Percentiles rank a stretch among this genome's conserved stretches.
These are phyloP conservation scores for Gambusia holbrooki DNA, from an alignment of 2,113 vertebrate genomes.

Conservation along the genomic window DNA sequence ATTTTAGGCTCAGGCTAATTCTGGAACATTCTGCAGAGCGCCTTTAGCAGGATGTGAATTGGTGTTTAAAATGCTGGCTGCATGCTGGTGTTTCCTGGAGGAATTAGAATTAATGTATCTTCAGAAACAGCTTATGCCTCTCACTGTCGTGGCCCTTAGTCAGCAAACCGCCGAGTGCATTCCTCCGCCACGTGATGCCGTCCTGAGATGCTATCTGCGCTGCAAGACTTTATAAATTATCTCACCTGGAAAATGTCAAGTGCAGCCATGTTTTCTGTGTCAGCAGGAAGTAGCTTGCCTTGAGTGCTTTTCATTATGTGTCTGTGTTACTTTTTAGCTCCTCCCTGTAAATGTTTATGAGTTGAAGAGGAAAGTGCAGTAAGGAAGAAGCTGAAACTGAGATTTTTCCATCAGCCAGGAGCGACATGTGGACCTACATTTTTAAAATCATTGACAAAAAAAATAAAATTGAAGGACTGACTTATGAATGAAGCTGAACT, in stretches of 20 bases:
- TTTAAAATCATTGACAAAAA: neutral
- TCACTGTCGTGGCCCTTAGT: constrained; percentile 46
- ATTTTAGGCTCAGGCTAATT: constrained; percentile 2
- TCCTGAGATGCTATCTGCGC: constrained; percentile 47
- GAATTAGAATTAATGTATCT: constrained; percentile 53
- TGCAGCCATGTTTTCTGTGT: constrained; percentile 33
- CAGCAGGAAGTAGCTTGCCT: constrained; percentile 17
- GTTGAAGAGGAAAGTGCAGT: neutral
- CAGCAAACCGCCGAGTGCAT: constrained; percentile 37
- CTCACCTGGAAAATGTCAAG: constrained; percentile 57
- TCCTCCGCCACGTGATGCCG: constrained; percentile 31
- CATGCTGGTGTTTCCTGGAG: constrained; percentile 42
- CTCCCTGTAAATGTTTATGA: neutral
- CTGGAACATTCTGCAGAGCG: constrained; percentile 16
- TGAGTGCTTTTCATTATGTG: constrained; percentile 8
- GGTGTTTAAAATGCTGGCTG: constrained; percentile 46
- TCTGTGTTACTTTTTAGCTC: neutral
- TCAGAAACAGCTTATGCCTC: constrained; percentile 44
- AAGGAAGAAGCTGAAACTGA: neutral
- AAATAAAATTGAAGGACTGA: no score
- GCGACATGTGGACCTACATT: neutral
- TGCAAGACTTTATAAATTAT: constrained; percentile 26
- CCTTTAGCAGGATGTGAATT: constrained; percentile 29
- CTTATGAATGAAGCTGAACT: no score
- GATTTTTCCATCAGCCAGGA: neutral